Conservation (phyloP, 2,797 vertebrate species). For the Carduelis carduelis region DNA sequence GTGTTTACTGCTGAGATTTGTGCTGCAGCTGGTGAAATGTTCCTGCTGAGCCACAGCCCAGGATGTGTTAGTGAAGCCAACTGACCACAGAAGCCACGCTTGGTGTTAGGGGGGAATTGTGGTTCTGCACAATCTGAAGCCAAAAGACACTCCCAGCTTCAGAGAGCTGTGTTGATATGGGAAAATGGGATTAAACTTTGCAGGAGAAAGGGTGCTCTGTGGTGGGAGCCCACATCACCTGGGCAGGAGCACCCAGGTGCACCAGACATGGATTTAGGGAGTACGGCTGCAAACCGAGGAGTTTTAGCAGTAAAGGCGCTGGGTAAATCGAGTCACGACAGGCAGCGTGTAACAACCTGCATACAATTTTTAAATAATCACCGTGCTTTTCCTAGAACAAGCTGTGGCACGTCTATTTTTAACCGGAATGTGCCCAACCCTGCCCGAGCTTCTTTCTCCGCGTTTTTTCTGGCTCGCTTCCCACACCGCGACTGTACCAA, state of each 20-base stretch:
- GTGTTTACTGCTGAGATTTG: neutral
- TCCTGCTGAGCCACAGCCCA: neutral
- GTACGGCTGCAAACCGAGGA: neutral
- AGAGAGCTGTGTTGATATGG: rapidly evolving
- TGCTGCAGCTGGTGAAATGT: neutral
- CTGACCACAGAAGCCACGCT: neutral
- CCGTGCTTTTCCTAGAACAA: neutral
- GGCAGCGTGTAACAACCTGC: rapidly evolving
- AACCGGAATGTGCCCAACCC: neutral
- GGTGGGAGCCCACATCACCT: neutral
- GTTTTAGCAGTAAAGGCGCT: rapidly evolving
- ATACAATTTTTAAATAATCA: neutral
- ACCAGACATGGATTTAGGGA: neutral
- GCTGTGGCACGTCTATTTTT: neutral
- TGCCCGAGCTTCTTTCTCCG: neutral
- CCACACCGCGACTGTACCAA: rapidly evolving
- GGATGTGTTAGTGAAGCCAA: neutral
- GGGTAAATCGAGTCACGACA: rapidly evolving
- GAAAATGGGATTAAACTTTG: neutral
- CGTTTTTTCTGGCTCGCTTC: neutral
- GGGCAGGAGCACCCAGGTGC: neutral
- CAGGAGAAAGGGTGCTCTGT: neutral
- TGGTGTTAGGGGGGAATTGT: rapidly evolving
- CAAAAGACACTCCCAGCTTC: neutral
- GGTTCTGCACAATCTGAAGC: neutral